Percentiles rank a stretch among this genome's conserved stretches.
These are phyloP conservation scores for Siniperca chuatsi DNA, from an alignment of 2,113 vertebrate species.

Conservation along the genomic window DNA sequence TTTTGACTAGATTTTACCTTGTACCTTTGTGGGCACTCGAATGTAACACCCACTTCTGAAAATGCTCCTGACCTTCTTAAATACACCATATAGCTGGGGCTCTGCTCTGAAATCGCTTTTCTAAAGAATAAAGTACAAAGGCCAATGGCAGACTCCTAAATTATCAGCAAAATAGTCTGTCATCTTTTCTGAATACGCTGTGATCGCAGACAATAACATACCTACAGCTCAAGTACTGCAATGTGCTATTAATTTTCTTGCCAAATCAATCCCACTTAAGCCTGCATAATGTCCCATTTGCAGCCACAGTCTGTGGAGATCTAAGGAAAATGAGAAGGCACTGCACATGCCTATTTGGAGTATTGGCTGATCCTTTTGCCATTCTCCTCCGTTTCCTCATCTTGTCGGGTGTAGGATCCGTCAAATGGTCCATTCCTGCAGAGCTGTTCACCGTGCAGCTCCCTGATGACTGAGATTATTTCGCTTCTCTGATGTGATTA, in stretches of 20 bases:
- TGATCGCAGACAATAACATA: slow-evolving; percentile 61
- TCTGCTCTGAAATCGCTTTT: slow-evolving; percentile 15
- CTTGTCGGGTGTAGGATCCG: not conserved
- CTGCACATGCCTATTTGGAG: not conserved
- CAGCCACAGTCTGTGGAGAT: slow-evolving; percentile 23
- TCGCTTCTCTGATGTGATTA: slow-evolving; percentile 27
- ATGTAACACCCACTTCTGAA: slow-evolving; percentile 7
- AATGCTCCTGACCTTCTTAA: slow-evolving; percentile 7
- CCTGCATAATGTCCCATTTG: slow-evolving; percentile 49
- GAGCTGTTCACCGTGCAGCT: not conserved
- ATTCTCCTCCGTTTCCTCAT: slow-evolving; percentile 1
- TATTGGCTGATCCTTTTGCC: slow-evolving; percentile 10
- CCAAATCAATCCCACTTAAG: slow-evolving; percentile 62
- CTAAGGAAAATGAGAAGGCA: slow-evolving; percentile 12
- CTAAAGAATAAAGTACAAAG: slow-evolving; percentile 39
- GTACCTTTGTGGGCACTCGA: not conserved
- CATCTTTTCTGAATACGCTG: slow-evolving; percentile 53
- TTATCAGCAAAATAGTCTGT: slow-evolving; percentile 44
- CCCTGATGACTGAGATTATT: slow-evolving; percentile 23
- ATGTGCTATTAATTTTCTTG: slow-evolving; percentile 56
- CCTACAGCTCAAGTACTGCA: slow-evolving; percentile 42
- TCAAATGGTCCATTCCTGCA: slow-evolving; percentile 23
- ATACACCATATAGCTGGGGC: not conserved
- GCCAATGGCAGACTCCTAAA: slow-evolving; percentile 32
- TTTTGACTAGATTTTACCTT: not conserved